Percentiles rank a stretch among this genome's conserved stretches.
Conservation (phyloP, 2,797 vertebrate genomes). For the Microchirus variegatus region DNA sequence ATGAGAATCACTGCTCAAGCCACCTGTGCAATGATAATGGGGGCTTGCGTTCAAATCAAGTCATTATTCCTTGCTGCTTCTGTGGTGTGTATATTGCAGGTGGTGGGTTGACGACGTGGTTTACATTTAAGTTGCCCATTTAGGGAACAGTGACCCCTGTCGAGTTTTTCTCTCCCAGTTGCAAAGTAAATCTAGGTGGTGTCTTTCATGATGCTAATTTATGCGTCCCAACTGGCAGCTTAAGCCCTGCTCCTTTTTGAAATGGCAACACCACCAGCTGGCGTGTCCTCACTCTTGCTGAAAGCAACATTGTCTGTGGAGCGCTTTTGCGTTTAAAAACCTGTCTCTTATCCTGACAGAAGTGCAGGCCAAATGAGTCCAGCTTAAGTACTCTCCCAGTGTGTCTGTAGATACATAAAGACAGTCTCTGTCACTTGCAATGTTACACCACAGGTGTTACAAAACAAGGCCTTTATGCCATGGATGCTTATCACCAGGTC, state of each 20-base stretch:
- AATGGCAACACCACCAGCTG: conserved; percentile 71
- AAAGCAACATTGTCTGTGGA: conserved; percentile 67
- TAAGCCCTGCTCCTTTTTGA: conserved; percentile 69
- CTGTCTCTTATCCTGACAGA: conserved; percentile 59
- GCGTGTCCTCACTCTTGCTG: conserved; percentile 59
- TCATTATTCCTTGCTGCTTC: conserved; percentile 30
- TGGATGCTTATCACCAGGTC: conserved; percentile 36
- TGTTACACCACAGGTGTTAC: conserved; percentile 43
- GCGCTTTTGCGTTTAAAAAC: conserved; percentile 51
- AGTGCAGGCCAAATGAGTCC: conserved; percentile 38
- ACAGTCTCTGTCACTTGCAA: conserved; percentile 57
- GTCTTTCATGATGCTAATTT: conserved; percentile 77
- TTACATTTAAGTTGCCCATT: conserved; percentile 62
- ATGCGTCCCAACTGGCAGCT: conserved; percentile 74
- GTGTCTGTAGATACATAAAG: conserved; percentile 45
- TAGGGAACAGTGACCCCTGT: conserved; percentile 73
- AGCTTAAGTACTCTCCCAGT: conserved; percentile 42
- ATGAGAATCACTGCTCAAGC: conserved; percentile 33
- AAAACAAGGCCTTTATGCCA: conserved; percentile 35
- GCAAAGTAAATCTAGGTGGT: conserved; percentile 68
- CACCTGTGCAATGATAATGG: conserved; percentile 7
- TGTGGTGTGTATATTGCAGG: conserved; percentile 22
- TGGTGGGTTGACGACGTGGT: conserved; percentile 41
- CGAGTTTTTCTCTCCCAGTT: conserved; percentile 56
- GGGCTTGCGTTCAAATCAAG: conserved; percentile 42